phyloP scores from a whole-genome alignment of 2,888 invertebrate genomes.

The Imbricaverruca yamaguchii region DNA sequence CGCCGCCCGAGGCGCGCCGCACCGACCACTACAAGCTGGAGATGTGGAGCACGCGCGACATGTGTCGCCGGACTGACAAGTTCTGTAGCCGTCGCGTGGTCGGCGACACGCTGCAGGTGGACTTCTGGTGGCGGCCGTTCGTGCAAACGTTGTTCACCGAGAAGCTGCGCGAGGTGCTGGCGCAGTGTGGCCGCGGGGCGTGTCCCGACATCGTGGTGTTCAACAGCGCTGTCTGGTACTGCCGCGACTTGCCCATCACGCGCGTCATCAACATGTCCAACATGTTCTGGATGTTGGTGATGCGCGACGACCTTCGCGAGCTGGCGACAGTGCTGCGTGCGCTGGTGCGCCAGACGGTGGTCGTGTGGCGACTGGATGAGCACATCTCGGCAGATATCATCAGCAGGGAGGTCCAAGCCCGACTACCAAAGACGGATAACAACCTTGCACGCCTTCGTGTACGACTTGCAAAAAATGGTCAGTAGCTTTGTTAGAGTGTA shows the following conservation, averaged over 20 bases:
- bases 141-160: background rate
- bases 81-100: background rate
- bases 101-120: background rate
- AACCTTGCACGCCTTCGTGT: background rate
- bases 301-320: background rate
- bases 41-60: background rate
- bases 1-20: background rate
- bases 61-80: background rate
- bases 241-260: background rate
- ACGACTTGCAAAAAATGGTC: background rate
- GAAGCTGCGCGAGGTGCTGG: background rate
- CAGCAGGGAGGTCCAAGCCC: background rate
- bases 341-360: background rate
- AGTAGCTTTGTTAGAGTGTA: background rate
- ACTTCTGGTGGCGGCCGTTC: background rate
- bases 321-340: background rate
- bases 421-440: background rate
- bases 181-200: background rate
- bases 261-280: background rate
- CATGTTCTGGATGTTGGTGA: background rate
- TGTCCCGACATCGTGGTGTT: background rate
- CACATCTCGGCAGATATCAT: background rate
- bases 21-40: background rate
- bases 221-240: background rate
- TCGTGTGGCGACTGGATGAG: background rate